Base-by-base conservation (phyloP, 2,113 vertebrate species). In the Barnardius zonarius region DNA sequence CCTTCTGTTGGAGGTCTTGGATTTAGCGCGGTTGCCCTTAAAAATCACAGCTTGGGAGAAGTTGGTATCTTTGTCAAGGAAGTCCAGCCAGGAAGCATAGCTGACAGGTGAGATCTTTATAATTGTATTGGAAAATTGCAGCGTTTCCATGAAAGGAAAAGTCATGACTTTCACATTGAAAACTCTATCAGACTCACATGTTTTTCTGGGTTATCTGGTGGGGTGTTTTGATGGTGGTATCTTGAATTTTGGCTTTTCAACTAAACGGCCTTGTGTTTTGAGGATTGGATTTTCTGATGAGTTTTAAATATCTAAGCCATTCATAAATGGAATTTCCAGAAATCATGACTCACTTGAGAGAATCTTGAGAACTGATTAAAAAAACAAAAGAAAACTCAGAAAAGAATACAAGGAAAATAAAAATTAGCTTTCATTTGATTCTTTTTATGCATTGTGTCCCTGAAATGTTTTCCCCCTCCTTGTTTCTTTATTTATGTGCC, bases 11-110 rank as follows among this genome's bases (percentile, higher is more conserved):
- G 98, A 75, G 99, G 99, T 35, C 98, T 99, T 48, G 99, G 99
- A 68, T 99, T 99, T 98, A 99, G 99, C 33, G 99, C 99, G 91
- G 98, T 99, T 55, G 98, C 99, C 30, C 97, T 99, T 61, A 98
- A 97, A 89, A 98, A 98, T 33, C 97, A 97, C 69, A 98, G 91
- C 59, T 84, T 97, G 83, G 98, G 98, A 94, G 96, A 98, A 81
- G 98, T 97, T 44, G 98, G 98, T 13, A 98, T 99, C 85, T 99
- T 99, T 59, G 97, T 99, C 94, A 99, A 98, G 93, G 99, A 99
- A 90, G 98, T 99, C 63, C 99, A 99, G 94, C 98, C 98, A 9
- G 99, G 99, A 94, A 98, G 99, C 82, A 86, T 99, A 77, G 99
- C 99, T 19, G 98, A 99, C 98, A 99, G 99, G 99, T 99, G 88